Evolutionary conservation across 1,140 invertebrate genomes (phyloP).

Genomic region (Uloborus diversus): DNA sequence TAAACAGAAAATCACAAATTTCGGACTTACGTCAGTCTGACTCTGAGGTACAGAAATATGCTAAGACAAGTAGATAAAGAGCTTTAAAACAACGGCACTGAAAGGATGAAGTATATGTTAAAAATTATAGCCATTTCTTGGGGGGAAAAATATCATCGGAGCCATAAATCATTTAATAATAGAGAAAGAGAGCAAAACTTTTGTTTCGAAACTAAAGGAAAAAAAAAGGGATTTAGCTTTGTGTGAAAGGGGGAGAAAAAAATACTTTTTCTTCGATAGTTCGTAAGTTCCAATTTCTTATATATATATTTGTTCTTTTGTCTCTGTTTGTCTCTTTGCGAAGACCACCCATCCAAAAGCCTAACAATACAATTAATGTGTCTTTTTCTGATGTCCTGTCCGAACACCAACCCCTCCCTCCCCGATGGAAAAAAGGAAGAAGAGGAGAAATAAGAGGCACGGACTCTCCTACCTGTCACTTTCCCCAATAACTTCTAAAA

Average conservation of each 20-base stretch:
- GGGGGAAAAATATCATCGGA: no score
- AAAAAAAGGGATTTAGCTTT: conserved; percentile 23
- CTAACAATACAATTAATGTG: conserved; percentile 57
- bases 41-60: no score
- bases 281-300: conserved; percentile 45
- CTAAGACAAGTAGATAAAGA: no score
- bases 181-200: conserved; percentile 26
- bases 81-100: no score
- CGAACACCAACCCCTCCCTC: conserved; percentile 8
- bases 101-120: no score
- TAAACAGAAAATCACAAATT: no score
- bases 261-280: conserved; percentile 6
- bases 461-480: conserved; percentile 48
- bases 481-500: conserved; percentile 56
- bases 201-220: conserved; percentile 2
- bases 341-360: conserved; percentile 50
- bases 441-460: conserved; percentile 19
- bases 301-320: conserved; percentile 56
- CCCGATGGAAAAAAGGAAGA: conserved; percentile 14
- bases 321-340: conserved; percentile 27
- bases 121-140: no score
- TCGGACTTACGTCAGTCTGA: no score
- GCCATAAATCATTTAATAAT: conserved; percentile 49
- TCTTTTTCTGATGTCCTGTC: conserved; percentile 54
- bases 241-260: neutral